Evolutionary conservation across 2,888 invertebrate genomes (phyloP).

Genomic region (Lasioglossum marginatum): DNA sequence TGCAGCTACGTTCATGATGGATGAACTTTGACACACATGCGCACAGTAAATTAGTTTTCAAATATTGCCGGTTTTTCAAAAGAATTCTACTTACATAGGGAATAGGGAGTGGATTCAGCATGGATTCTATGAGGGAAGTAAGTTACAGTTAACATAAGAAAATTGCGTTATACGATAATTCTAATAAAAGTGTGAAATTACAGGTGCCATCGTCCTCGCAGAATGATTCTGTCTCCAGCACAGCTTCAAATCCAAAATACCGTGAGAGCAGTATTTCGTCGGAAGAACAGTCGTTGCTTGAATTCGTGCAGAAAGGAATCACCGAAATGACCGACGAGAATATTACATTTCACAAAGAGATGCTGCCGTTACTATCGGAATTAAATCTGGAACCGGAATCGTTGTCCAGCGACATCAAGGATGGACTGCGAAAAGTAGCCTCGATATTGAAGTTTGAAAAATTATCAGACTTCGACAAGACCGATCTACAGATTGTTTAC

Average conservation of each 20-base stretch:
- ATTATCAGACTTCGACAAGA: conserved; percentile 72
- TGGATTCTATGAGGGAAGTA: conserved; percentile 46
- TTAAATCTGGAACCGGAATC: conserved; percentile 74
- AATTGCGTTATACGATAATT: not conserved
- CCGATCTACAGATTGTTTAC: conserved; percentile 65
- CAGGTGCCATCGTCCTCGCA: conserved; percentile 33
- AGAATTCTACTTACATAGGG: not conserved
- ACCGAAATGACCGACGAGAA: conserved; percentile 77
- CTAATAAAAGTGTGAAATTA: not conserved
- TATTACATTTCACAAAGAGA: conserved; percentile 70
- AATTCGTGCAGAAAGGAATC: conserved; percentile 70
- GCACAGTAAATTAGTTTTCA: not conserved
- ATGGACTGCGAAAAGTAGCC: conserved; percentile 72
- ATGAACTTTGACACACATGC: not conserved
- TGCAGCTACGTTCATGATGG: not conserved
- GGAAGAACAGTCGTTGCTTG: conserved; percentile 57
- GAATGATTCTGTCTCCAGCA: conserved; percentile 32
- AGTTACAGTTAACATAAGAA: conserved; percentile 5
- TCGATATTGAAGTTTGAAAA: conserved; percentile 74
- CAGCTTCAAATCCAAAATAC: conserved; percentile 26
- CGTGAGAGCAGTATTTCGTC: conserved; percentile 21
- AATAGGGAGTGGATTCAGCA: not conserved
- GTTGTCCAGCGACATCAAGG: conserved; percentile 72
- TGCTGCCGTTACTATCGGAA: conserved; percentile 66
- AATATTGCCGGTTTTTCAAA: conserved; percentile 21